phyloP scores from a whole-genome alignment of 2,113 vertebrate genomes.

The Nibea coibor region DNA sequence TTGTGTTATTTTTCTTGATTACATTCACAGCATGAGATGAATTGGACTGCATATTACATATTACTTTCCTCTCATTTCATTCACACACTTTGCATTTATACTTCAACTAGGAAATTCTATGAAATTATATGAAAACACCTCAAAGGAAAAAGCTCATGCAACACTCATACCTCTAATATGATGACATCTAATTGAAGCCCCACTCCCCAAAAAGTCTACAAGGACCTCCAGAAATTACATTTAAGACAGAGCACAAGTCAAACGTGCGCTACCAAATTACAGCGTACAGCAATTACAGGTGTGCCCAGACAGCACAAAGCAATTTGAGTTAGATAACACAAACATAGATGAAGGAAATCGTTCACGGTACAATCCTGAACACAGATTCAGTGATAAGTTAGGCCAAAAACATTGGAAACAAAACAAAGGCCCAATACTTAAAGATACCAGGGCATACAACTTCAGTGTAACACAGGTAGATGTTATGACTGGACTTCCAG shows the following conservation, averaged over 20 bases:
- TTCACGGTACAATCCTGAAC: neutral
- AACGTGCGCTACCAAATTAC: slow-evolving; percentile 5
- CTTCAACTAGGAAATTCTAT: neutral
- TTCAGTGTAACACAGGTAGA: neutral
- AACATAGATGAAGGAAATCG: neutral
- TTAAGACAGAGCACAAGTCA: neutral
- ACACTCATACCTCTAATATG: neutral
- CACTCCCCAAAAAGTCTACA: neutral
- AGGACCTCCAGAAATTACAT: neutral
- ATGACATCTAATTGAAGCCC: neutral
- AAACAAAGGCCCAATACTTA: no score
- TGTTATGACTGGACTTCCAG: neutral
- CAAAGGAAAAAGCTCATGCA: neutral
- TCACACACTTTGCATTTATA: neutral
- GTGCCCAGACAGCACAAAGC: neutral
- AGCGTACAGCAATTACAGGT: neutral
- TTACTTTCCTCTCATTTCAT: neutral
- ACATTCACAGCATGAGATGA: neutral
- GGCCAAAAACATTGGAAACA: neutral
- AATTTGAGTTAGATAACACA: neutral
- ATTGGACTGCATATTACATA: neutral
- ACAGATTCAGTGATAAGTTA: neutral
- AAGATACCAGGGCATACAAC: neutral
- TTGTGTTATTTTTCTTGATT: neutral
- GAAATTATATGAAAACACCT: neutral